These are phyloP conservation scores for Dichetophora obliterata DNA, from an alignment of 2,888 invertebrate species.

Conservation along the genomic window DNA sequence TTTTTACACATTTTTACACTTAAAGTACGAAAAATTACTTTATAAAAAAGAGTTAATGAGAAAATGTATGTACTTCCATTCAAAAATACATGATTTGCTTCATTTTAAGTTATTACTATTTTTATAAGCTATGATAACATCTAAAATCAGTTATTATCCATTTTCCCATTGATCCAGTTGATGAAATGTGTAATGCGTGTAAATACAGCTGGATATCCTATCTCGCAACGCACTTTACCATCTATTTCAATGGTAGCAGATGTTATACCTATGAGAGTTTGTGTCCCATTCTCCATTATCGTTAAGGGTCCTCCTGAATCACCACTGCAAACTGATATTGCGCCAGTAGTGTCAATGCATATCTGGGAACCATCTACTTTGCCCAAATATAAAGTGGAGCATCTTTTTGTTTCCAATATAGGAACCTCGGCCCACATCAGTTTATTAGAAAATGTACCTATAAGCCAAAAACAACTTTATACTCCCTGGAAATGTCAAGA, in stretches of 20 bases:
- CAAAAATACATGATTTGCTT: too few species aligned
- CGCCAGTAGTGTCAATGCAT: slow-evolving; percentile 10
- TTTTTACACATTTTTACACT: too few species aligned
- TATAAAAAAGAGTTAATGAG: too few species aligned
- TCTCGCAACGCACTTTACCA: slow-evolving; percentile 65
- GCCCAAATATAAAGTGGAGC: slow-evolving; percentile 48
- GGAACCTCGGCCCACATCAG: slow-evolving; percentile 55
- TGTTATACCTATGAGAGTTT: not conserved
- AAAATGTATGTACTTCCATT: too few species aligned
- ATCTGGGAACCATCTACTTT: not conserved
- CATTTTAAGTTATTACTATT: too few species aligned
- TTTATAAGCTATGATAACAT: too few species aligned
- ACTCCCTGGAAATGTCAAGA: too few species aligned
- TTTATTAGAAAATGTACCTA: slow-evolving; percentile 48
- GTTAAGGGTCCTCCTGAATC: slow-evolving; percentile 33
- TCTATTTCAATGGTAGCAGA: slow-evolving; percentile 38
- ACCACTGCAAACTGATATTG: slow-evolving; percentile 24
- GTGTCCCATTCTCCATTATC: not conserved
- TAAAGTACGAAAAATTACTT: too few species aligned
- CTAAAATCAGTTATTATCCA: too few species aligned
- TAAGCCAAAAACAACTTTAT: too few species aligned
- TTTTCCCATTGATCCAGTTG: slow-evolving; percentile 61
- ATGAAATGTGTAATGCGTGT: slow-evolving; percentile 55
- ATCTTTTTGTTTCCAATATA: slow-evolving; percentile 55
- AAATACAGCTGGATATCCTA: slow-evolving; percentile 64